A percentile compares a stretch with the other conserved stretches of the same genome.
phyloP scores from a whole-genome alignment of 2,797 vertebrate species.

The Phylloscopus collybita region DNA sequence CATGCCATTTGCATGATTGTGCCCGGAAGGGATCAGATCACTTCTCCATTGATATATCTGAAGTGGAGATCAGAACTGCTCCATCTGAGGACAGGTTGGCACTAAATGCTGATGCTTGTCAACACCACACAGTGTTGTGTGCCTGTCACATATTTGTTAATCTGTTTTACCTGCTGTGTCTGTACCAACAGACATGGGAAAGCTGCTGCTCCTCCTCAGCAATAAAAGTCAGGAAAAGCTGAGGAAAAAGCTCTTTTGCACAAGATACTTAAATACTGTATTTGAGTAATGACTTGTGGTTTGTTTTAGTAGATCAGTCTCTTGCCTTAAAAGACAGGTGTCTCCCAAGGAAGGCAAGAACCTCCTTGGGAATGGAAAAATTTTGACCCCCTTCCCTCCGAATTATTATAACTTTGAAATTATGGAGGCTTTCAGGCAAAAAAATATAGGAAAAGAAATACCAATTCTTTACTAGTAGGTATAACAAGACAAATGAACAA shows the following conservation, averaged over 20 bases:
- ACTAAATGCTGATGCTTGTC: neutral
- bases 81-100: neutral
- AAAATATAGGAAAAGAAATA: neutral
- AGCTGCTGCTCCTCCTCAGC: neutral
- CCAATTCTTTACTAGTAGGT: too few relatives aligned
- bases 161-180: neutral
- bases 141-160: neutral
- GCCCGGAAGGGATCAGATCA: neutral
- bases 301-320: neutral
- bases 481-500: too few relatives aligned
- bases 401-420: neutral
- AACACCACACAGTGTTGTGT: neutral
- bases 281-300: neutral
- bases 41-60: neutral
- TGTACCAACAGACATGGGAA: neutral
- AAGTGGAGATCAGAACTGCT: neutral
- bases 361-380: neutral
- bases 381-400: rapidly evolving
- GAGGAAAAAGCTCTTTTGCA: neutral
- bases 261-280: neutral
- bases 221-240: neutral
- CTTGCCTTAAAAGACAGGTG: neutral
- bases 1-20: neutral
- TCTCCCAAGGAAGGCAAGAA: neutral
- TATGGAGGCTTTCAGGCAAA: too few relatives aligned